These are phyloP conservation scores for Coenonympha glycerion DNA, from an alignment of 2,888 invertebrate genomes.

Conservation along the genomic window DNA sequence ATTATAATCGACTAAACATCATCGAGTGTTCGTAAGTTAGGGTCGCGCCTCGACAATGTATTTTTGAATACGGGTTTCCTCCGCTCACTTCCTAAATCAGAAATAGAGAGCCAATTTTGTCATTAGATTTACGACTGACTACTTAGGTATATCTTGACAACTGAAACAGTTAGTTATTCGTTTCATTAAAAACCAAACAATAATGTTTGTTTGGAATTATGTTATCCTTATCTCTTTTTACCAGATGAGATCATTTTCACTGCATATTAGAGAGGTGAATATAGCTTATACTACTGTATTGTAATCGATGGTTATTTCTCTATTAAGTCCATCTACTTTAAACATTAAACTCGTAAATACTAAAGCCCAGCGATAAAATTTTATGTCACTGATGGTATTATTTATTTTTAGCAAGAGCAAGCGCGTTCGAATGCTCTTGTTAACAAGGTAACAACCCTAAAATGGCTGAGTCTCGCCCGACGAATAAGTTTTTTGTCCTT, in stretches of 20 bases:
- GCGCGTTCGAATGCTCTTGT: slow-evolving; percentile 5
- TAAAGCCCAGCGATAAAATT: neutral
- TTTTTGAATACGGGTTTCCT: slow-evolving; percentile 60
- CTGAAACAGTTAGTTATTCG: neutral
- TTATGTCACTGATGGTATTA: neutral
- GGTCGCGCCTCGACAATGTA: slow-evolving; percentile 59
- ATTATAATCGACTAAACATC: slow-evolving; percentile 75
- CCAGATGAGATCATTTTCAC: neutral
- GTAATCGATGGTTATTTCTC: neutral
- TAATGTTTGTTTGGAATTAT: too few species aligned
- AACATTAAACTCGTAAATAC: neutral
- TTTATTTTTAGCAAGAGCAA: neutral
- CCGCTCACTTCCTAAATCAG: slow-evolving; percentile 40
- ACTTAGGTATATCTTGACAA: neutral
- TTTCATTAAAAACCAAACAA: neutral
- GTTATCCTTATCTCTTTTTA: too few species aligned
- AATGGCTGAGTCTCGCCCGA: slow-evolving; percentile 18
- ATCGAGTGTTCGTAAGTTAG: slow-evolving; percentile 68
- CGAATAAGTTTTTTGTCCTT: slow-evolving; percentile 21
- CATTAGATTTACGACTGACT: neutral
- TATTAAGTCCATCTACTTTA: neutral
- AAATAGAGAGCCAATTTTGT: slow-evolving; percentile 12
- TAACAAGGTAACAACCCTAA: slow-evolving; percentile 22
- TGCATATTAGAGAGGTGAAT: neutral
- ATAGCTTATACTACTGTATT: neutral